phyloP scores from a whole-genome alignment of 1,140 invertebrate genomes.

The Camponotus vicinus region DNA sequence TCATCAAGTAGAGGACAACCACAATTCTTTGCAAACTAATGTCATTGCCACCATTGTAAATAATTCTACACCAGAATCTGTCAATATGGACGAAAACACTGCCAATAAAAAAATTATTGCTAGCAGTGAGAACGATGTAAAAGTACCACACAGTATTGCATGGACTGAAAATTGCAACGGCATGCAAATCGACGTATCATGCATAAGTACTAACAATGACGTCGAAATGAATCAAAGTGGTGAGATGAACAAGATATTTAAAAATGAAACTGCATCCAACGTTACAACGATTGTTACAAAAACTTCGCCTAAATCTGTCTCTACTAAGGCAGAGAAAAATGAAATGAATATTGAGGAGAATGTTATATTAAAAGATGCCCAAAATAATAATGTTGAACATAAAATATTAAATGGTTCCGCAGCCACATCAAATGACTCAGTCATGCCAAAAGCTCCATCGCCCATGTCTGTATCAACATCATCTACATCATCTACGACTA shows the following conservation, averaged over 20 bases:
- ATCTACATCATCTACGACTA: conserved; percentile 32
- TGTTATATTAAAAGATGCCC: conserved; percentile 19
- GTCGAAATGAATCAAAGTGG: conserved; percentile 80
- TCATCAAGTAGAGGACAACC: conserved; percentile 74
- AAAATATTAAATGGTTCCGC: conserved; percentile 36
- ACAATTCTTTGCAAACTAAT: conserved; percentile 73
- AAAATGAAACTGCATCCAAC: conserved; percentile 68
- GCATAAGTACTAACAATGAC: conserved; percentile 78
- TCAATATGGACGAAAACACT: conserved; percentile 72
- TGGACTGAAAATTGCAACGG: conserved; percentile 75
- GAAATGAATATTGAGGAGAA: conserved; percentile 55
- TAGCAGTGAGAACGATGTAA: conserved; percentile 75
- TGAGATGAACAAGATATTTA: conserved; percentile 72
- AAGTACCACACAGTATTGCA: conserved; percentile 78
- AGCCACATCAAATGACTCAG: conserved; percentile 5
- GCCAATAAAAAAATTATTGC: conserved; percentile 67
- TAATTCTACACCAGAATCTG: conserved; percentile 72
- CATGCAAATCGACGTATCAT: conserved; percentile 68
- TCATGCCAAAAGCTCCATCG: conserved; percentile 30
- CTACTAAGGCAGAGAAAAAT: conserved; percentile 51
- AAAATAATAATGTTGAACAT: conserved; percentile 43
- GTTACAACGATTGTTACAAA: conserved; percentile 66
- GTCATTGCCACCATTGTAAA: conserved; percentile 69
- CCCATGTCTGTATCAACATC: conserved; percentile 10
- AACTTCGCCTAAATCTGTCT: conserved; percentile 60